Conservation (phyloP, 2,797 vertebrate genomes). For the Poecilia gillii region DNA sequence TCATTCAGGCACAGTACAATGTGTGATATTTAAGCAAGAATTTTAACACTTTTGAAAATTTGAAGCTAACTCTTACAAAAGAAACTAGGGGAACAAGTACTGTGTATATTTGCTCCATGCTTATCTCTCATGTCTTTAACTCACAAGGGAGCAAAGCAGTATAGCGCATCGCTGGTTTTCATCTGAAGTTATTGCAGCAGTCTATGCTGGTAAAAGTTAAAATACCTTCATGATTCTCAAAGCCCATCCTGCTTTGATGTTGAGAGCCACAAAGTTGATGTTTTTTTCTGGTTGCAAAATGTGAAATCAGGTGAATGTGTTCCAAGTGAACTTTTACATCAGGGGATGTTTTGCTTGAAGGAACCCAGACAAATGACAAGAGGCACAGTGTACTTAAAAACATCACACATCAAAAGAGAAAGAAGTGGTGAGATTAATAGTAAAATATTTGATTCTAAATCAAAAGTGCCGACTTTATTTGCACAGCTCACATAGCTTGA, state of each 20-base stretch:
- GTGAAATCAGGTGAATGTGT: background rate
- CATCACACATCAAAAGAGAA: background rate
- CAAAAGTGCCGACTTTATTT: background rate
- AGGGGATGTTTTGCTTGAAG: slow-evolving; percentile 20
- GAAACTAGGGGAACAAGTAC: background rate
- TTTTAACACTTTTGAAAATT: no score
- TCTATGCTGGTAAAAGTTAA: background rate
- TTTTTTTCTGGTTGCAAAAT: slow-evolving; percentile 21
- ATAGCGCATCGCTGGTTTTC: background rate
- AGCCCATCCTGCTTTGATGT: background rate
- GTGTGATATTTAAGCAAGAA: no score
- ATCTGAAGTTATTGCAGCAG: background rate
- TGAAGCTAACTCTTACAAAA: background rate
- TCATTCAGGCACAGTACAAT: no score
- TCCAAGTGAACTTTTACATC: background rate
- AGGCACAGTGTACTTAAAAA: background rate
- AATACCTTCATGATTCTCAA: background rate
- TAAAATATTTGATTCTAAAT: background rate
- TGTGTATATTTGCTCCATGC: background rate
- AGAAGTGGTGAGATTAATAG: background rate
- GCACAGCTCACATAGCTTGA: background rate
- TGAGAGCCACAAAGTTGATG: background rate
- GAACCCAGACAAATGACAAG: slow-evolving; percentile 23
- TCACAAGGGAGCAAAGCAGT: background rate
- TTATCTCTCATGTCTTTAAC: background rate